A percentile compares a stretch with the other conserved stretches of the same genome.
Evolutionary conservation across 2,797 vertebrate genomes (phyloP).

Genomic region (Pteronotus mesoamericanus): DNA sequence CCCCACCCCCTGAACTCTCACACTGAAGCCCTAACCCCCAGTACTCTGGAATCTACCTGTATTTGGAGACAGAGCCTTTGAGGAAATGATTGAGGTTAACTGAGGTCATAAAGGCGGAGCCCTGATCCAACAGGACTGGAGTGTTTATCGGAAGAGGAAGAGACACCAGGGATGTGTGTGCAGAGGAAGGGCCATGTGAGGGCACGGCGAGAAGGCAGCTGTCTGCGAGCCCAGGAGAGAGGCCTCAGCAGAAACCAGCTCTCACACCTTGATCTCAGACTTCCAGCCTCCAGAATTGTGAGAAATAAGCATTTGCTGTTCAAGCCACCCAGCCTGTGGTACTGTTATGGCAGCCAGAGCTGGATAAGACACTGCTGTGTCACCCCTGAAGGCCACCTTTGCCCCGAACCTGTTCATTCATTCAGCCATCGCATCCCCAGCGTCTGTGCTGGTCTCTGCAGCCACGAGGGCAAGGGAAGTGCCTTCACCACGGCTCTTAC

Average conservation of each 20-base stretch:
- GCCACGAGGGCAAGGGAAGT: background rate
- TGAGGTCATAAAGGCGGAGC: no score
- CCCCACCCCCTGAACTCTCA: background rate
- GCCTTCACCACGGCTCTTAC: background rate
- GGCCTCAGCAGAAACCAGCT: background rate
- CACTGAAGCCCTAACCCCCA: background rate
- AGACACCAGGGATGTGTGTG: background rate
- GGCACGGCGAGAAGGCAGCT: background rate
- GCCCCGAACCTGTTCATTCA: background rate
- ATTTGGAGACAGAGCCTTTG: background rate
- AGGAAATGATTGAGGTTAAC: background rate
- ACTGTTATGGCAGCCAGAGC: background rate
- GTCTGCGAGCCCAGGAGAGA: background rate
- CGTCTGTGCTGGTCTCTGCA: background rate
- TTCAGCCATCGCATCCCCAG: background rate
- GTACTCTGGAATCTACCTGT: background rate
- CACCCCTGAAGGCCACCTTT: background rate
- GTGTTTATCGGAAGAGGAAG: background rate
- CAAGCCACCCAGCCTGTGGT: rapidly evolving
- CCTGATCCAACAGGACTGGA: background rate
- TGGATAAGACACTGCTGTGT: background rate
- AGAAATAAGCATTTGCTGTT: background rate
- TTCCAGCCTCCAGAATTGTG: background rate
- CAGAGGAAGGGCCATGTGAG: background rate
- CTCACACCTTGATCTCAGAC: background rate